Base-by-base conservation (phyloP, 2,113 vertebrate species). In the Campylomormyrus tamandua region DNA sequence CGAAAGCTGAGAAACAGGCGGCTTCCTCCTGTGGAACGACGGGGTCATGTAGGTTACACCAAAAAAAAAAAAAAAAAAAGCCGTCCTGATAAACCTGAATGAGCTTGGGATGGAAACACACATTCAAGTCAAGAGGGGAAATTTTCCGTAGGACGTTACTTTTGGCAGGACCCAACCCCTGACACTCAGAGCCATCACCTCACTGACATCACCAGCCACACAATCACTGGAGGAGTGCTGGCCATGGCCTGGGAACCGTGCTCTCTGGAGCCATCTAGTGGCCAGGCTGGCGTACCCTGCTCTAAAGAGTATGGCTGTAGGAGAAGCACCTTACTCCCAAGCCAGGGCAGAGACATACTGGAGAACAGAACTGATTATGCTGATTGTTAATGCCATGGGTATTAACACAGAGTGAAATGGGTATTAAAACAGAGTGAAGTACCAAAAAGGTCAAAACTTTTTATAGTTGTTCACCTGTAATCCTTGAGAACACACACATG, bases 251-350 rank as follows among this genome's bases (percentile, higher is more conserved):
- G 10, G 90, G 39, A 92, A 74, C 62, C 50, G 27, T 88, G 90
- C 90, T 93, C 93, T 93, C 90, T 93, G 89, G 88, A 87, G 91
- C 90, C 93, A 92, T 90, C 93, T 90, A 90, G 92, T 94, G 94
- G 94, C 83, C 89, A 84, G 24, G 48, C 15, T 6, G 11, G 91
- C 88, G 92, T 93, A 46, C 53, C 42, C 21, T 24, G 19, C 11
- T 58, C 53, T 88, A 31, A 9, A 70, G 62, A 27, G n/a, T 70
- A 70, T 70, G 56, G 24, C 56, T 31, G 10, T 31, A 80, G 35
- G 74, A 42, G 31, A 80, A 17, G n/a, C 74, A 39, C 15, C 13
- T 77, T 77, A 35, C 74, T 62, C 1, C 6, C 5, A 42, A 42
- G 35, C 74, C 74, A 77, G 70, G 15, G 70, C 13, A 77, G 11